phyloP scores from a whole-genome alignment of 2,797 vertebrate genomes.

The Bovichtus diacanthus region DNA sequence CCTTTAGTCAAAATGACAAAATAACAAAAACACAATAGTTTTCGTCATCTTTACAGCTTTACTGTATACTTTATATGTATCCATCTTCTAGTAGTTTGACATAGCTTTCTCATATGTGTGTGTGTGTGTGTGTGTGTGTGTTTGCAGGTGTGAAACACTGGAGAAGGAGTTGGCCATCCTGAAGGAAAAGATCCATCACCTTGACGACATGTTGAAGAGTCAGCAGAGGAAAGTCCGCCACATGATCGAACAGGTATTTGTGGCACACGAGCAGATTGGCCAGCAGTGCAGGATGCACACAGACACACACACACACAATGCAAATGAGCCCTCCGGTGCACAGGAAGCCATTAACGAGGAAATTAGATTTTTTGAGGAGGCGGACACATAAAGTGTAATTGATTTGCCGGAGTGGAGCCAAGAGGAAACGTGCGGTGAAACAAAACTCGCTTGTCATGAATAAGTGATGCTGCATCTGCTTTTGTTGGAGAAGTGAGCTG shows the following conservation, averaged over 20 bases:
- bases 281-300: neutral
- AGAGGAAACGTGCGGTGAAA: conserved; percentile 43
- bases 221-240: conserved; percentile 96
- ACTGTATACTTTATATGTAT: neutral
- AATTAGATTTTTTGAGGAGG: conserved; percentile 55
- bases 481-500: neutral
- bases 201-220: conserved; percentile 95
- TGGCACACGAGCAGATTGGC: conserved; percentile 9
- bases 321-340: conserved; percentile 20
- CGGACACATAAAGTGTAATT: conserved; percentile 35
- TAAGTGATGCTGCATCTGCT: conserved; percentile 60
- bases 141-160: conserved; percentile 85
- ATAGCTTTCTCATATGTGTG: neutral
- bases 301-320: conserved; percentile 7
- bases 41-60: neutral
- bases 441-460: conserved; percentile 51
- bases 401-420: conserved; percentile 43
- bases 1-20: neutral
- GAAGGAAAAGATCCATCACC: conserved; percentile 92
- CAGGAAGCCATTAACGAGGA: conserved; percentile 59
- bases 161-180: conserved; percentile 89
- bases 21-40: neutral
- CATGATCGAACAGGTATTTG: conserved; percentile 95
- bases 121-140: too few species aligned
- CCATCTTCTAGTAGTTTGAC: neutral